Percentiles rank a stretch among this genome's conserved stretches.
Conservation (phyloP, 2,113 vertebrate species). For the Tympanuchus pallidicinctus region DNA sequence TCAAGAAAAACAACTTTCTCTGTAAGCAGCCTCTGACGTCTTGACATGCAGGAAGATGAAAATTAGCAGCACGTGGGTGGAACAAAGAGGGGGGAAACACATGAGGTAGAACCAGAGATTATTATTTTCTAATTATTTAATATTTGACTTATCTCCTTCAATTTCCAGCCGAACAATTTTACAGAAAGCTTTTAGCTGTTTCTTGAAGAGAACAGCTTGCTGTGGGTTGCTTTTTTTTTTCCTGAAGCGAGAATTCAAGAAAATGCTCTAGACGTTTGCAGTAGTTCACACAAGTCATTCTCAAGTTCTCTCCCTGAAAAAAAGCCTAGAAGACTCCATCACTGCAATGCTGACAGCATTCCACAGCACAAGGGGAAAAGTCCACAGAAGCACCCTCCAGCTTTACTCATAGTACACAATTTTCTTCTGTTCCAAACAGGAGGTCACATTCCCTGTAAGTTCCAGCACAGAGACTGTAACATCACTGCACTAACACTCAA, state of each 20-base stretch:
- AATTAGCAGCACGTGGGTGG: constrained; percentile 69
- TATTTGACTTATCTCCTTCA: constrained; percentile 33
- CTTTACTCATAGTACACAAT: not conserved
- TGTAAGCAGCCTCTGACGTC: constrained; percentile 64
- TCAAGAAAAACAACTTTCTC: constrained; percentile 65
- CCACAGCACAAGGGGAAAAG: not conserved
- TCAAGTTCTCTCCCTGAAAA: constrained; percentile 7
- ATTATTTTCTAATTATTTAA: constrained; percentile 70
- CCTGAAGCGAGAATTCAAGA: not conserved
- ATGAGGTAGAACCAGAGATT: constrained; percentile 22
- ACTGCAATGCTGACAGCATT: constrained; percentile 22
- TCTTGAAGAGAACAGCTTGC: constrained; percentile 21
- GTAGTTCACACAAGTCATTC: not conserved
- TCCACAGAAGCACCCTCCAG: not conserved
- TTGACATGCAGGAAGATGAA: constrained; percentile 67
- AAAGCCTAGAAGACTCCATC: not conserved
- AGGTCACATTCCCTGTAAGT: not conserved
- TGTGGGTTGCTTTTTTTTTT: not conserved
- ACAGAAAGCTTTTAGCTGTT: constrained; percentile 22
- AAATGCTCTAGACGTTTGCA: not conserved
- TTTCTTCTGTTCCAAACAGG: not conserved
- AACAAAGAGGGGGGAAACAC: constrained; percentile 48
- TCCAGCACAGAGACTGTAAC: not conserved
- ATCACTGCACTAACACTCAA: not conserved
- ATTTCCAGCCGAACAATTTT: not conserved